A percentile compares a stretch with the other conserved stretches of the same genome.
These are phyloP conservation scores for Cossypha polioptera DNA, from an alignment of 2,797 vertebrate genomes.

Conservation along the genomic window DNA sequence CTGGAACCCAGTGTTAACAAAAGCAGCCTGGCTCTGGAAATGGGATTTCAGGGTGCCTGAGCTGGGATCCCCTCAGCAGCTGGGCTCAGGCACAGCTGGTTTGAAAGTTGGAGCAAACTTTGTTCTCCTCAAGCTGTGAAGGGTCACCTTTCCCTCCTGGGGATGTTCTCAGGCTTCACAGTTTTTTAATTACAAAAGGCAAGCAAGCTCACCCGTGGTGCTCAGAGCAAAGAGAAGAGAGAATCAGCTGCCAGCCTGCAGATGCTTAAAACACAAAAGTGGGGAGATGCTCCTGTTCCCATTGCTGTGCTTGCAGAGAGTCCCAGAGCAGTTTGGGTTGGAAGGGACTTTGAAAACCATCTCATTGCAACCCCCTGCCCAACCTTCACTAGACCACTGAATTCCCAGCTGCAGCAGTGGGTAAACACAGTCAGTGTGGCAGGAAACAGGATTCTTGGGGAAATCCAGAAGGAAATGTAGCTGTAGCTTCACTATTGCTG, in stretches of 20 bases:
- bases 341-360: background rate
- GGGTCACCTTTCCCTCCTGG: background rate
- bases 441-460: rapidly evolving
- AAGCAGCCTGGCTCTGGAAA: background rate
- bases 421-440: background rate
- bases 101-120: background rate
- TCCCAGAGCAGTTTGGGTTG: background rate
- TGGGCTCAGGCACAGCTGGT: background rate
- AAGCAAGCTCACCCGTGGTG: background rate
- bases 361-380: background rate
- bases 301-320: background rate
- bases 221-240: background rate
- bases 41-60: background rate
- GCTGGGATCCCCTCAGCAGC: background rate
- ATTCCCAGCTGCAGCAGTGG: background rate
- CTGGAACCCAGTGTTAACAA: background rate
- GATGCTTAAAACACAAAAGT: rapidly evolving
- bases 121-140: background rate
- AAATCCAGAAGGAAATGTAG: background rate
- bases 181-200: background rate
- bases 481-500: background rate
- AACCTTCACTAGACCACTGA: background rate
- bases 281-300: background rate
- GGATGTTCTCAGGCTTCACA: background rate
- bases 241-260: background rate